Conservation (phyloP, 2,113 vertebrate species). For the Tachysurus fulvidraco region DNA sequence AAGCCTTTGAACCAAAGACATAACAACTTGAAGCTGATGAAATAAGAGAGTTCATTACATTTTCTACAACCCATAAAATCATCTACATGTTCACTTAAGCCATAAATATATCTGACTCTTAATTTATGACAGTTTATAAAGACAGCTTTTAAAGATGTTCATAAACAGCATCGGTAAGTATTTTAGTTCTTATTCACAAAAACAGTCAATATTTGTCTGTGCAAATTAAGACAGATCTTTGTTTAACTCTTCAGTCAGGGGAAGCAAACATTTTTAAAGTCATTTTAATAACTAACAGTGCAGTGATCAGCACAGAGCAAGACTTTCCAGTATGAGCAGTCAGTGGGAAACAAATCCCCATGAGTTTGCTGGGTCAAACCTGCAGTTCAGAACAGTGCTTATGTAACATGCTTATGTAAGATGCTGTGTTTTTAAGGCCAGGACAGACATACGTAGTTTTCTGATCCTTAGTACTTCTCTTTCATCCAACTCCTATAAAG, state of each 20-base stretch:
- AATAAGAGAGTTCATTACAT: background rate
- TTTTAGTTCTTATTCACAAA: background rate
- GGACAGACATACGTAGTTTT: background rate
- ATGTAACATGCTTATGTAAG: constrained; percentile 20
- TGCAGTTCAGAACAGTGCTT: constrained; percentile 21
- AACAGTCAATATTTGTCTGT: background rate
- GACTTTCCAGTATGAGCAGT: constrained; percentile 37
- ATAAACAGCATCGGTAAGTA: background rate
- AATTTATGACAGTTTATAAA: background rate
- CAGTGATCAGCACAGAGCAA: background rate
- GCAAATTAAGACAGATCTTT: background rate
- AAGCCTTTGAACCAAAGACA: background rate
- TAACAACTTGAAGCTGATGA: background rate
- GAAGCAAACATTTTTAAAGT: background rate
- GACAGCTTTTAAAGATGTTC: background rate
- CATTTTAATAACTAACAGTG: background rate
- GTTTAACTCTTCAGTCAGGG: background rate
- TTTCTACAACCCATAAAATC: background rate
- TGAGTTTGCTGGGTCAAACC: constrained; percentile 33
- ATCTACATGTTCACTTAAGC: background rate
- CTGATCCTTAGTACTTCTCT: background rate
- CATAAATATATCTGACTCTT: no score
- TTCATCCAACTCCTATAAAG: background rate
- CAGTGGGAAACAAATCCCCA: constrained; percentile 24
- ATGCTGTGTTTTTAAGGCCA: constrained; percentile 9